These are phyloP conservation scores for Escarpia spicata DNA, from an alignment of 2,888 invertebrate genomes.

Conservation along the genomic window DNA sequence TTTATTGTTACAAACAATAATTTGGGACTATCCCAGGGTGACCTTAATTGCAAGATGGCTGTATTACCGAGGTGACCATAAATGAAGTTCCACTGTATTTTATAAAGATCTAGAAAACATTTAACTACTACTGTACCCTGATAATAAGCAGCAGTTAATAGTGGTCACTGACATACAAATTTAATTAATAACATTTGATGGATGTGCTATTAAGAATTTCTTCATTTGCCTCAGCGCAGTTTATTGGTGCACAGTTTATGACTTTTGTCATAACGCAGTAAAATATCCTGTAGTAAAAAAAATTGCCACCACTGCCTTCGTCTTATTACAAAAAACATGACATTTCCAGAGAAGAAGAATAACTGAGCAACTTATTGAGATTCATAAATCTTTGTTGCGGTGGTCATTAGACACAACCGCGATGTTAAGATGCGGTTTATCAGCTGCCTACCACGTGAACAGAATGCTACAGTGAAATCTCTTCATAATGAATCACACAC, in stretches of 20 bases:
- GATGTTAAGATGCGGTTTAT: not conserved
- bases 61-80: too few relatives aligned
- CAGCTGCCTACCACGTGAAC: not conserved
- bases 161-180: not conserved
- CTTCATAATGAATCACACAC: not conserved
- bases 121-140: not conserved
- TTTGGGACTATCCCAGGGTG: too few relatives aligned
- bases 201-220: not conserved
- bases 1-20: too few relatives aligned
- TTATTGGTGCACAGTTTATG: not conserved
- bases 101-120: not conserved
- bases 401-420: not conserved
- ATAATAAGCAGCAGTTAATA: not conserved
- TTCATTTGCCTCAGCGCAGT: not conserved
- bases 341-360: not conserved
- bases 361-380: not conserved
- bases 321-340: not conserved
- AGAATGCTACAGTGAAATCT: not conserved
- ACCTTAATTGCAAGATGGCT: too few relatives aligned
- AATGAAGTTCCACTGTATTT: not conserved
- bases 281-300: not conserved
- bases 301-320: not conserved
- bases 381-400: not conserved
- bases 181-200: not conserved
- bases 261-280: not conserved